Evolutionary conservation across 2,888 invertebrate genomes (phyloP), one percentile per base, ranked within the genome.

Genomic region (Zygogramma bicolorata): DNA sequence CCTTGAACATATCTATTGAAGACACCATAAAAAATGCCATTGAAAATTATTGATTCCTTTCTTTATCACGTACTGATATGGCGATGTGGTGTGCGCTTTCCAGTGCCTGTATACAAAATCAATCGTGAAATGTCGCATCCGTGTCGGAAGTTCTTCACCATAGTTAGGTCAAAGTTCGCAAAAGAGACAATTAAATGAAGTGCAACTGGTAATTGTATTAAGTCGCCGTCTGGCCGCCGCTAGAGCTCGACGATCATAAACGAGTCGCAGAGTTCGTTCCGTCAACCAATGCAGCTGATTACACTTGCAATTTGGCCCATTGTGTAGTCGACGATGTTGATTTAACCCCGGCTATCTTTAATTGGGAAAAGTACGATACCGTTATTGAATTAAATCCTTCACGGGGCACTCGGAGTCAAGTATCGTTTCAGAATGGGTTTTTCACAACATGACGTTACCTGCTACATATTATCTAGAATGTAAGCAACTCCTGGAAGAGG

Each of bases 171-270:
- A 84, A 83, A 84, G 83, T 82, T 84, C 84, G 80, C 75, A 25
- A 61, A 60, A 81, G 53, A 53, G 81, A 82, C 84, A 84, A 84
- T 84, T 84, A 84, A 82, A 83, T 80, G 82, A 83, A 84, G 83
- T 84, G 84, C 84, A 84, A 83, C 83, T 81, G 81, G 83, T 84
- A 83, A 84, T 84, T 84, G 83, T 82, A 81, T 84, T 84, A 83
- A 83, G 84, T 83, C 84, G 84, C 84, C 84, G 84, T 84, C 84
- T 84, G 81, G 84, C 80, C 82, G 83, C 31, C 46, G 15, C 18
- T 29, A 20, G n/a, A 80, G 83, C 82, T 81, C 80, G 81, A 76
- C 77, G 77, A 80, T 80, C 79, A 78, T 79, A 80, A 77, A 81
- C 80, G 78, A 80, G 65, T 73, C 81, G 79, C 79, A 77, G 74